Base-by-base conservation (phyloP, 2,888 invertebrate genomes). In the Hedychridium roseum region DNA sequence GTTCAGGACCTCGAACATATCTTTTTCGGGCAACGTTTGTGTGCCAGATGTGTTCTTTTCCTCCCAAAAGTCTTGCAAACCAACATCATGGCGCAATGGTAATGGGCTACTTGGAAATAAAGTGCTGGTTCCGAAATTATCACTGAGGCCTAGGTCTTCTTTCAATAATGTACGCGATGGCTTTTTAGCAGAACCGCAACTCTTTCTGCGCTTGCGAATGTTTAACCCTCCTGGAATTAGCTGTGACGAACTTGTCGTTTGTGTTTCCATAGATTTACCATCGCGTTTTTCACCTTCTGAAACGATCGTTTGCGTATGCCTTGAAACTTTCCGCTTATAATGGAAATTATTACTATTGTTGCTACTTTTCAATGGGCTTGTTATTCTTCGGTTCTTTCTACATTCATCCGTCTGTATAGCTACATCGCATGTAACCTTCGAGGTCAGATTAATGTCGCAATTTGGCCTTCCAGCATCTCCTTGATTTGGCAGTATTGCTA, bases 1-100 rank as follows among this genome's bases (percentile, higher is more conserved):
- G 17, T 69, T 68, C 11, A 76, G 47, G 27, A 70, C 71, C 39
- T 71, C 71, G 11, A 76, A 72, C 20, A 74, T 57, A 44, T 73
- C 66, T 38, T 74, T 73, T 15, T 68, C 72, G 4, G 75, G 74
- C 59, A 70, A 72, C 3, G 80, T 80, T 60, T 80, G 80, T 7
- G 80, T 80, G 15, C 74, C 72, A 1, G 72, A 77, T 2, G 76
- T 70, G 43, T 68, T 79, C 42, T 77, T 77, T 16, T 73, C 72
- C 36, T 74, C 76, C 78, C 78, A 80, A 23, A 77, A 70, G 43
- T 79, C 73, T 53, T 76, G 70, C 17, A 74, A 53, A 6, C 64
- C 73, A 26, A 74, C 71, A 21, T 76, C 73, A 43, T 77, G 72
- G 2, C 63, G 65, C n/a, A 79, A 51, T 2, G 70, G 66, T 23